Conservation (phyloP, 2,888 invertebrate genomes). For the Protodeltote pygarga region DNA sequence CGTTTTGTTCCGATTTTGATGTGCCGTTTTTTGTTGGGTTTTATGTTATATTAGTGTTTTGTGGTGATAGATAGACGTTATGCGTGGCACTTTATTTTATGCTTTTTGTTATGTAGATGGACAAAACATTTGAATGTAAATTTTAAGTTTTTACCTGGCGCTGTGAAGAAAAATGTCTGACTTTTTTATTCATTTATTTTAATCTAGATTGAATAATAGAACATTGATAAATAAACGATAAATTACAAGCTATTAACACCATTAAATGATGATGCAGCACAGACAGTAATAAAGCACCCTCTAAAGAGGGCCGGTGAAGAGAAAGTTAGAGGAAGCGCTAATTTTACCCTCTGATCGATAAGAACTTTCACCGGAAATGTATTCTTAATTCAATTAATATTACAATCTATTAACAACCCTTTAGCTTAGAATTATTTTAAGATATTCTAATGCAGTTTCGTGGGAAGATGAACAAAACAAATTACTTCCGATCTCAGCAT, state of each 20-base stretch:
- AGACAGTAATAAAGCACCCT: constrained; percentile 37
- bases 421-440: constrained; percentile 18
- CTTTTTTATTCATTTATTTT: not conserved
- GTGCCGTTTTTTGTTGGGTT: constrained; percentile 10
- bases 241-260: constrained; percentile 11
- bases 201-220: not conserved
- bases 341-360: constrained; percentile 44
- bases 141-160: too few species aligned
- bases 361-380: constrained; percentile 63
- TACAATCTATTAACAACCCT: constrained; percentile 14
- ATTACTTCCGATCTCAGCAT: constrained; percentile 9
- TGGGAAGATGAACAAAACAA: not conserved
- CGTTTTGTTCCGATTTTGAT: constrained; percentile 16
- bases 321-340: constrained; percentile 56
- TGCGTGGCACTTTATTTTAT: too few species aligned
- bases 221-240: not conserved
- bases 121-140: too few species aligned
- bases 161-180: too few species aligned
- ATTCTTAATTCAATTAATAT: constrained; percentile 28
- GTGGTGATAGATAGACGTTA: not conserved
- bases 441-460: not conserved
- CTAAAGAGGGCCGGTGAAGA: constrained; percentile 46
- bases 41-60: constrained; percentile 1
- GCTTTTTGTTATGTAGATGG: too few species aligned
- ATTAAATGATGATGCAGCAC: constrained; percentile 29